phyloP scores from a whole-genome alignment of 2,113 vertebrate species.

The Emydocephalus ijimae region DNA sequence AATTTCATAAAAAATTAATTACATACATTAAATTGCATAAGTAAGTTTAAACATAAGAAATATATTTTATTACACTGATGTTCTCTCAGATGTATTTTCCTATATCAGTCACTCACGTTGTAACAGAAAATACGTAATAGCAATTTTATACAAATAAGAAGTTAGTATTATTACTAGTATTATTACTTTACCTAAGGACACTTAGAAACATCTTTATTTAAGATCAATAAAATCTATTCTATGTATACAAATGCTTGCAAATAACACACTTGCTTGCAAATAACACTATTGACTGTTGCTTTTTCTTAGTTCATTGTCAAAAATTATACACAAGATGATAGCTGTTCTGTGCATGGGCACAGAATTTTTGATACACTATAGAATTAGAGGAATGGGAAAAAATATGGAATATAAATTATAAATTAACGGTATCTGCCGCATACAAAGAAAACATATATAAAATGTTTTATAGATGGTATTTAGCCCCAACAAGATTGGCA shows the following conservation, averaged over 20 bases:
- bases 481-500: no score
- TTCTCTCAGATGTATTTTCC: fast-evolving
- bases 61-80: neutral
- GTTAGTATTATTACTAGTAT: neutral
- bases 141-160: neutral
- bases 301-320: neutral
- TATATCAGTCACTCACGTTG: fast-evolving
- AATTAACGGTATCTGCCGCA: no score
- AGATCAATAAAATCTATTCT: conserved; percentile 15
- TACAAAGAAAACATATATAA: no score
- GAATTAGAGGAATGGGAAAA: no score
- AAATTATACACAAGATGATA: neutral
- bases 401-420: no score
- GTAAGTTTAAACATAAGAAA: neutral
- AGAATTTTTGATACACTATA: no score
- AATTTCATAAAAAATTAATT: no score
- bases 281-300: neutral
- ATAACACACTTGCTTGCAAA: neutral
- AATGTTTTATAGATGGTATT: no score
- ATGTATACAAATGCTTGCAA: neutral
- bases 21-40: neutral
- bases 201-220: neutral
- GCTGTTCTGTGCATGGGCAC: neutral
- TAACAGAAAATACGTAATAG: neutral
- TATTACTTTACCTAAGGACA: neutral